A percentile compares a stretch with the other conserved stretches of the same genome.
Conservation (phyloP, 2,888 invertebrate genomes). For the Globia sparganii region DNA sequence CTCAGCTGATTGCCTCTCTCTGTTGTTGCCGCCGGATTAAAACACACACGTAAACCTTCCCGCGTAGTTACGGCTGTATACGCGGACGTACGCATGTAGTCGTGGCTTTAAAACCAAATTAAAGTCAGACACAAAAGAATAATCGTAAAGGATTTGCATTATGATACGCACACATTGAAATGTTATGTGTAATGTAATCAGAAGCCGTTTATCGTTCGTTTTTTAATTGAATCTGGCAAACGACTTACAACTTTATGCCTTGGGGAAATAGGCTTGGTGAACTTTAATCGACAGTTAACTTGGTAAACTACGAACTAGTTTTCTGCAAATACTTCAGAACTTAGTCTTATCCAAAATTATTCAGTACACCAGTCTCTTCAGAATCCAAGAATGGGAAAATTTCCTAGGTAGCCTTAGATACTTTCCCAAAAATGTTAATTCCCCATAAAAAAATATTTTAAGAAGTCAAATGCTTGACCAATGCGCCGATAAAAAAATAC, state of each 20-base stretch:
- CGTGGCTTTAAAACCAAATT: constrained; percentile 75
- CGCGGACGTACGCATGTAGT: constrained; percentile 40
- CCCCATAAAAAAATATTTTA: background rate
- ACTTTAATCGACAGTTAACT: constrained; percentile 29
- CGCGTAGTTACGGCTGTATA: constrained; percentile 22
- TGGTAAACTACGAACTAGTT: constrained; percentile 18
- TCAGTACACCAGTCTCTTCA: background rate
- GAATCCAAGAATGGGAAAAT: background rate
- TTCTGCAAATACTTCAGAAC: constrained; percentile 1
- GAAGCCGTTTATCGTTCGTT: constrained; percentile 62
- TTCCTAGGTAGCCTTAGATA: no score
- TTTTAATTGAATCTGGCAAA: constrained; percentile 60
- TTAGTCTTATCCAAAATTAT: background rate
- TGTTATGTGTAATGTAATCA: constrained; percentile 57
- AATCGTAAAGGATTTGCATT: constrained; percentile 84
- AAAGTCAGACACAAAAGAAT: constrained; percentile 82
- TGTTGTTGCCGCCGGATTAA: constrained; percentile 89
- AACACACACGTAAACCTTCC: constrained; percentile 60
- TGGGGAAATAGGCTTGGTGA: constrained; percentile 46
- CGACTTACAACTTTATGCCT: constrained; percentile 63
- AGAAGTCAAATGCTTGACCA: background rate
- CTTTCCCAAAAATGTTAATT: background rate
- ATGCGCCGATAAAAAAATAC: background rate
- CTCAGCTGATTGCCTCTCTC: constrained; percentile 89
- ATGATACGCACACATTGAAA: constrained; percentile 75